Evolutionary conservation across 2,113 vertebrate species (phyloP).

Genomic region (Cryptomyrus ogoouensis): DNA sequence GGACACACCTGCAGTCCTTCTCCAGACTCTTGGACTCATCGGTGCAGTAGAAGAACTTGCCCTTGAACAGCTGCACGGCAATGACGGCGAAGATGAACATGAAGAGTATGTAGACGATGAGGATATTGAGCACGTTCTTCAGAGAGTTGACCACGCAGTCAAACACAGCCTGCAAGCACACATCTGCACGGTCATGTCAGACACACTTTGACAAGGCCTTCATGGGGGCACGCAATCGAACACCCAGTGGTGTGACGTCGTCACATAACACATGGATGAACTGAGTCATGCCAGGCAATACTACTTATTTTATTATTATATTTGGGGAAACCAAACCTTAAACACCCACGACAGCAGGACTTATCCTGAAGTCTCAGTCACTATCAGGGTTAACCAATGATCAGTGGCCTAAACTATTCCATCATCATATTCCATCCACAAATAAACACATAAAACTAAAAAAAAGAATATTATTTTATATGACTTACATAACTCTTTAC

Average conservation of each 20-base stretch:
- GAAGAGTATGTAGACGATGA: constrained; percentile 96
- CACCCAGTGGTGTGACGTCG: neutral
- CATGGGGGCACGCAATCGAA: neutral
- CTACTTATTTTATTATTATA: no score
- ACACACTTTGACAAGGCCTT: no score
- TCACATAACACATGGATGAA: neutral
- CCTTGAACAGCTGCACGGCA: constrained; percentile 96
- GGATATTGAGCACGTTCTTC: constrained; percentile 96
- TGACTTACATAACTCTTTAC: neutral
- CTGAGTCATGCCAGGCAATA: neutral
- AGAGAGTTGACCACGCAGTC: constrained; percentile 97
- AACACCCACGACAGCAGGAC: neutral
- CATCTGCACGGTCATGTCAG: neutral
- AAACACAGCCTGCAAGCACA: constrained; percentile 77
- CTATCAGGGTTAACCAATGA: neutral
- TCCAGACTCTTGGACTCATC: constrained; percentile 79
- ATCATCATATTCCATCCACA: neutral
- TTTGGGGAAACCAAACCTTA: neutral
- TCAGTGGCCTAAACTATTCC: neutral
- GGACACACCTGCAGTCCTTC: neutral
- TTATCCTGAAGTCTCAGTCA: neutral
- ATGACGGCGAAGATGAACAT: constrained; percentile 99
- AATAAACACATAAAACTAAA: neutral
- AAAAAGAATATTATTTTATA: neutral
- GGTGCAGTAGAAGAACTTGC: constrained; percentile 96